Evolutionary conservation across 2,888 invertebrate species (phyloP).

Genomic region (Leptopilina myrica): DNA sequence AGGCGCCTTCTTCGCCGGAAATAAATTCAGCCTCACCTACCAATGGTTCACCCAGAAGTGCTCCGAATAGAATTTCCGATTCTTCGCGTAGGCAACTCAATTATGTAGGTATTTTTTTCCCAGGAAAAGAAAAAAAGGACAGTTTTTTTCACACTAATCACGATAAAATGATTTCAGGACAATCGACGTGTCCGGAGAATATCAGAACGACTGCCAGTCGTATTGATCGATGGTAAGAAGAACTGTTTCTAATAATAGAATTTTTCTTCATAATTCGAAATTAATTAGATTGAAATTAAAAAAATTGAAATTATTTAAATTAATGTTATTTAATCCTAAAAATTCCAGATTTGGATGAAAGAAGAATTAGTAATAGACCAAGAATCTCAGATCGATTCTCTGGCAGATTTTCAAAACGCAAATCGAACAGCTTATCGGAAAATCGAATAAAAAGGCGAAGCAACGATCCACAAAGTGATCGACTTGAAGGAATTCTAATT

Average conservation of each 20-base stretch:
- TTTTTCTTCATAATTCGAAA: not conserved
- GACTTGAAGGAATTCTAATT: constrained; percentile 42
- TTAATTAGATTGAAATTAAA: too few species aligned
- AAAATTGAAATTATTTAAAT: too few species aligned
- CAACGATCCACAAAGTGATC: constrained; percentile 11
- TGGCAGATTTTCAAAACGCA: constrained; percentile 57
- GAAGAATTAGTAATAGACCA: constrained; percentile 53
- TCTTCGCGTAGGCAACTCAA: constrained; percentile 48
- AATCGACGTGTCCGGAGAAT: constrained; percentile 59
- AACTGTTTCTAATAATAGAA: not conserved
- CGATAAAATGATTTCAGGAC: constrained; percentile 57
- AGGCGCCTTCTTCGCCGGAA: constrained; percentile 56
- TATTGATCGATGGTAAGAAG: constrained; percentile 10
- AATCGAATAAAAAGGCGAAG: constrained; percentile 43
- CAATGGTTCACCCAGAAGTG: constrained; percentile 7
- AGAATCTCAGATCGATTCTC: constrained; percentile 61
- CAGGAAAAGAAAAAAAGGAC: too few species aligned
- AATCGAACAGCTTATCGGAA: constrained; percentile 58
- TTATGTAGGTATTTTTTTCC: constrained; percentile 54
- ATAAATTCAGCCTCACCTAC: constrained; percentile 51
- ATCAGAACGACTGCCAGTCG: constrained; percentile 64
- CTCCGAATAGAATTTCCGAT: constrained; percentile 44
- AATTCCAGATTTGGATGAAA: constrained; percentile 59
- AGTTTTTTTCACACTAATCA: too few species aligned
- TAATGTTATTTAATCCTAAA: too few species aligned